Percentiles rank a stretch among this genome's conserved stretches.
phyloP scores from a whole-genome alignment of 2,797 vertebrate species.

The Etheostoma nigrum region DNA sequence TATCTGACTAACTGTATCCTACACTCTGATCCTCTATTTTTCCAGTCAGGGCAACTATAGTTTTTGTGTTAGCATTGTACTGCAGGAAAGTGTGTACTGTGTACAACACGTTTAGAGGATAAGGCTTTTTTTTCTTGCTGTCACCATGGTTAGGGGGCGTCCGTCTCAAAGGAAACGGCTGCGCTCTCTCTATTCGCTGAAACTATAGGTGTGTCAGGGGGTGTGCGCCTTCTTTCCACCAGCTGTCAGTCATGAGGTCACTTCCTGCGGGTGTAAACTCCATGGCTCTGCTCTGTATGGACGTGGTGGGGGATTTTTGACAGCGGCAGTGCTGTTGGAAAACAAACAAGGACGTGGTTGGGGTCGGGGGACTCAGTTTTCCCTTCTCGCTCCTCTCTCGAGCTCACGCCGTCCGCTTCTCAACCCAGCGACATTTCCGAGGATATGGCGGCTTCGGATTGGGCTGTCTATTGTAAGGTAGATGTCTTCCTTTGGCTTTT shows the following conservation, averaged over 20 bases:
- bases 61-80: neutral
- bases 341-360: constrained; percentile 73
- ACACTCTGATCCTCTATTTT: accelerated
- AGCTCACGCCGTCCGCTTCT: constrained; percentile 29
- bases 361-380: constrained; percentile 50
- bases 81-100: neutral
- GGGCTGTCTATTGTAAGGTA: constrained; percentile 73
- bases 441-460: constrained; percentile 73
- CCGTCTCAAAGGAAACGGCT: constrained; percentile 41
- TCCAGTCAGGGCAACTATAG: neutral
- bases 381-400: constrained; percentile 18
- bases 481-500: constrained; percentile 30
- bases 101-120: neutral
- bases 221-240: constrained; percentile 24
- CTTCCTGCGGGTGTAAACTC: constrained; percentile 74
- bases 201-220: constrained; percentile 85
- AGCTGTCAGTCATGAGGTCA: constrained; percentile 67
- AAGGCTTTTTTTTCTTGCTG: neutral
- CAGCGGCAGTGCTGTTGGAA: constrained; percentile 78
- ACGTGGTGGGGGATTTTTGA: constrained; percentile 81
- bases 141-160: constrained; percentile 69
- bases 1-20: neutral
- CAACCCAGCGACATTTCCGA: constrained; percentile 27
- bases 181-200: constrained; percentile 77
- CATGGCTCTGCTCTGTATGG: constrained; percentile 68